Evolutionary conservation across 2,888 invertebrate species (phyloP).

Genomic region (Uloborus plumipes): DNA sequence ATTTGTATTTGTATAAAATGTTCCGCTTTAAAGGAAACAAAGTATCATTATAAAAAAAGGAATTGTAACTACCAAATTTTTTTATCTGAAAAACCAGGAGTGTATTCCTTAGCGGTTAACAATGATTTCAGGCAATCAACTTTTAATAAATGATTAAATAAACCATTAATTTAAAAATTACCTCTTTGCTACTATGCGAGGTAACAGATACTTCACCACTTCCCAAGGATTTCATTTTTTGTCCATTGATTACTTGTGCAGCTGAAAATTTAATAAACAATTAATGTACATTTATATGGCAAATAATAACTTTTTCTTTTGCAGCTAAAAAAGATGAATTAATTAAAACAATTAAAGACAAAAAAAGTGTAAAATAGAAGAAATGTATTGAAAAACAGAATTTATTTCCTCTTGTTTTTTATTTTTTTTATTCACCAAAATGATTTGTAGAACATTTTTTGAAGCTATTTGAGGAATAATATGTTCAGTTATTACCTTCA

Average conservation of each 20-base stretch:
- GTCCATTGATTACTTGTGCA: conserved; percentile 92
- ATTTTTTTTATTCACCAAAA: too few relatives aligned
- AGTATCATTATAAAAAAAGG: neutral
- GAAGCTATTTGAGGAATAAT: too few relatives aligned
- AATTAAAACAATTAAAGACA: neutral
- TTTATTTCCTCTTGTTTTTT: too few relatives aligned
- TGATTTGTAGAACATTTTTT: too few relatives aligned
- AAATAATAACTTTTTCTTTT: too few relatives aligned
- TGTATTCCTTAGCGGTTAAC: neutral
- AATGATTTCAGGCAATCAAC: neutral
- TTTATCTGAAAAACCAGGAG: neutral
- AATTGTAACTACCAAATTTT: neutral
- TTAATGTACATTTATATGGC: too few relatives aligned
- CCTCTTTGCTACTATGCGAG: conserved; percentile 98
- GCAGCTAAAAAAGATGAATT: neutral
- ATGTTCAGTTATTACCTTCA: too few relatives aligned
- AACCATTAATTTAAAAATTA: conserved; percentile 72
- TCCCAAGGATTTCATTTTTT: conserved; percentile 88
- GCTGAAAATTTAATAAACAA: conserved; percentile 74
- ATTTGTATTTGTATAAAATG: too few relatives aligned
- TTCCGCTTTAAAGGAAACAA: too few relatives aligned
- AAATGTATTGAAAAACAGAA: too few relatives aligned
- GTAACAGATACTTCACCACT: conserved; percentile 72
- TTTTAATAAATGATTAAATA: neutral
- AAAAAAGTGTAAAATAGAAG: too few relatives aligned